Base-by-base conservation (phyloP, 2,797 vertebrate species). In the Sebastes elongatus region DNA sequence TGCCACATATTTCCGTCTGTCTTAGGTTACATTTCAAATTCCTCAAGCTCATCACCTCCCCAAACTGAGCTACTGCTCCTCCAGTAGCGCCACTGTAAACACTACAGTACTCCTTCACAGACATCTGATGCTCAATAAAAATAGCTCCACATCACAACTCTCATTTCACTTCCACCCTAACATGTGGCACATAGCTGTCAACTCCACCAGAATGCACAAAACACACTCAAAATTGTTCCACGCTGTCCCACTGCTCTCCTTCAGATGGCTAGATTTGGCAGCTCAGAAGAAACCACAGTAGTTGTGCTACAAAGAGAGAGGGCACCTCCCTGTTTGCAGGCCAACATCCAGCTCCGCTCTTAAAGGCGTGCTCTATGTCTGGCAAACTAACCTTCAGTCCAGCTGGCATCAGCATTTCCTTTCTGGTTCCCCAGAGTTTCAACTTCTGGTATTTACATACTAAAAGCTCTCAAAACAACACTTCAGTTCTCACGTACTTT, bases 281-380 rank as follows among this genome's bases (percentile, higher is more conserved):
- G 61, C 70, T 62, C 27, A 42, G 63, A 71, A 68, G n/a, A 70
- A 76, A 60, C 66, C 53, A 67, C 75, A 81, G 68, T 7, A 4
- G 35, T 77, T 60, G 69, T 32, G 61, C 64, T 74, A 23, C 60
- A 82, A 46, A 72, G 30, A 71, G 62, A 70, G 83, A 13, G 82
- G 46, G 72, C 78, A 33, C 71, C 69, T 71, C 75, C 68, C 70
- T 73, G 81, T 81, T 72, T 49, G 52, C 42, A 56, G 78, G 69
- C 57, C n/a, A 10, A 8, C 35, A 57, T 60, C 64, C 73, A 77
- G 52, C 38, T 67, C 76, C 20, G 20, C 32, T 79, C 28, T 27
- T 2, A 60, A 10, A 55, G 27, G 69, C 66, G 23, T 42, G 20
- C 30, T 70, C 63, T 59, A 22, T 33, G 11, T 78, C 62, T 68